Base-by-base conservation (phyloP, 1,140 invertebrate genomes). In the Drosophila carrolli region DNA sequence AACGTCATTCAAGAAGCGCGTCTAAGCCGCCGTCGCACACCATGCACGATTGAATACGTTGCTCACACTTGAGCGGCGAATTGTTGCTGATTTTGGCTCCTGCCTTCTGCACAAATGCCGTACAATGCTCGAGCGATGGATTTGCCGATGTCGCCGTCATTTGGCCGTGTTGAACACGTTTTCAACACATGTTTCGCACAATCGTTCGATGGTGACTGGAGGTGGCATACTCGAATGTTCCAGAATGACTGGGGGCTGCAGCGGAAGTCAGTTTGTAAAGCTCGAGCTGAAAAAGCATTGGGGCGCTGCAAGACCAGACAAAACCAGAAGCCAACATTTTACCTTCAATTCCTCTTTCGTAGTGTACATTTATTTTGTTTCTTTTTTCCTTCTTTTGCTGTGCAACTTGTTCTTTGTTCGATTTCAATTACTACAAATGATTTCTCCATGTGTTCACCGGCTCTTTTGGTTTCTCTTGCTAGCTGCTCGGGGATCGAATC, bases 401-500 rank as follows among this genome's bases (percentile, higher is more conserved):
- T 54, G 80, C 59, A 62, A 74, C 77, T 86, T 78, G 61, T 75
- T 73, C 75, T 80, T 88, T 86, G 79, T 88, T 86, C 76, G 79
- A 76, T 86, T 86, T 86, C 83, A 86, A 86, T 86, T 86, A 83
- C 83, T 86, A 83, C 83, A 88, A 88, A 86, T 86, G 83, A 88
- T 76, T 79, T 88, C 77, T 70, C 51, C 71, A 51, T 76, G 44
- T 78, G 67, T 78, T 29, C 54, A 43, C 44, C 32, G 16, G 32
- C 40, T 58, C 61, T 53, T n/a, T 44, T 29, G 56, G 16, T 51
- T 65, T 74, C 51, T 11, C 40, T 56, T 47, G 23, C 19, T 40
- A 43, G 19, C 11, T 71, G 38, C 46, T 51, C 53, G 37, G 16
- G 51, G 35, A 48, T 57, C 56, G 19, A 29, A 57, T 48, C 50